Evolutionary conservation across 1,140 invertebrate genomes (phyloP), one percentile per base, ranked within the genome.

Genomic region (Argopecten irradians): DNA sequence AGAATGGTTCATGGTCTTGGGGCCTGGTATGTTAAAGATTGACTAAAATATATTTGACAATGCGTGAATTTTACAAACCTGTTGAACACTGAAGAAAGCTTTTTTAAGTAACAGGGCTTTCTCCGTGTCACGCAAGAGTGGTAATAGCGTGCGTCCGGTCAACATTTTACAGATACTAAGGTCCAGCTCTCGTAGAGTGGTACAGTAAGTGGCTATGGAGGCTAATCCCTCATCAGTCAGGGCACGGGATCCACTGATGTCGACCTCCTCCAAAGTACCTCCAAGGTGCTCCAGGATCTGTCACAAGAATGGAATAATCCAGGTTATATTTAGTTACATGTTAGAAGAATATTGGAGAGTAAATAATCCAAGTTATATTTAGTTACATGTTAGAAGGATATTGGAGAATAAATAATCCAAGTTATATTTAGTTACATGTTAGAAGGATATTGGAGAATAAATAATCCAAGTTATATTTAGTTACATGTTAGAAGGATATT

Each of bases 211-310:
- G 16, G 91, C 83, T 5, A 95, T 89, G 19, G 92, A 87, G 34
- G 83, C 83, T 22, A 95, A 84, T 13, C 93, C 93, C 41, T 88
- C 85, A 55, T 95, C 94, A 28, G 93, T 93, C 11, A 95, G 89
- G 22, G 33, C 87, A 1, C 91, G 84, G 35, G 92, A 89, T 2
- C 94, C 94, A 92, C 94, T 94, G 36, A 95, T 83, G 87, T 95
- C 93, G 33, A 95, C 84, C 14, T 86, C 82, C 8, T 85, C 16
- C n/a, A 95, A 84, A 13, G 87, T 87, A 1, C 85, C 28, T 16
- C 94, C 94, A 35, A 94, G 89, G n/a, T 92, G 85, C 32, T 93
- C 43, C 34, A 94, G 85, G 35, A 95, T 93, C 94, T 95, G 84
- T 9, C 90, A 90, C 34, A n/a, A 82, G 46, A 46, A 28, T n/a